Evolutionary conservation across 2,113 vertebrate genomes (phyloP).

Genomic region (Hemichromis elongatus): DNA sequence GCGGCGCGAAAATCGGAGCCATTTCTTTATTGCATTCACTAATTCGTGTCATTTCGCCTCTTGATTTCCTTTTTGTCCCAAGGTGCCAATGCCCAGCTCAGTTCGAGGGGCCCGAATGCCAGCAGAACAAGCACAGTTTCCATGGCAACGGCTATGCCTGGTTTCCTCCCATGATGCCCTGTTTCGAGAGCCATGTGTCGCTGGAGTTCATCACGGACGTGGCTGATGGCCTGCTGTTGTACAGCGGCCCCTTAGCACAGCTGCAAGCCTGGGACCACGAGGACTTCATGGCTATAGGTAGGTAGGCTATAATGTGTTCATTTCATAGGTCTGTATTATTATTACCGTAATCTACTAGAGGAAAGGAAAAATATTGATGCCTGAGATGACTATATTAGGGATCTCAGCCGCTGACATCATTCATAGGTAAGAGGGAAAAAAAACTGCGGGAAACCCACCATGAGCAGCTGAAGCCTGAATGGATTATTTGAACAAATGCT

Average conservation of each 20-base stretch:
- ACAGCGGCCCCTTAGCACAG: constrained; percentile 81
- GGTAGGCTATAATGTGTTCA: neutral
- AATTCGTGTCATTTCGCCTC: constrained; percentile 12
- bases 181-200: constrained; percentile 83
- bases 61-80: constrained; percentile 36
- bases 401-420: neutral
- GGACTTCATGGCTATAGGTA: constrained; percentile 89
- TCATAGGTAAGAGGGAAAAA: neutral
- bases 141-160: constrained; percentile 86
- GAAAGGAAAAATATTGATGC: neutral
- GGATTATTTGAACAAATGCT: neutral
- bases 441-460: neutral
- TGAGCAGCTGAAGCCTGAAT: neutral
- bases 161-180: constrained; percentile 84
- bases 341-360: neutral
- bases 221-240: constrained; percentile 81
- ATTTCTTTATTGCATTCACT: neutral
- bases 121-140: constrained; percentile 89
- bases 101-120: constrained; percentile 85
- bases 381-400: neutral
- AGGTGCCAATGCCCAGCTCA: constrained; percentile 84
- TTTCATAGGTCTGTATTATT: rapidly evolving
- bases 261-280: constrained; percentile 77
- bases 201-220: constrained; percentile 86
- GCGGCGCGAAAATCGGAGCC: neutral